Evolutionary conservation across 2,797 vertebrate genomes (phyloP).

Genomic region (Notamacropus eugenii): DNA sequence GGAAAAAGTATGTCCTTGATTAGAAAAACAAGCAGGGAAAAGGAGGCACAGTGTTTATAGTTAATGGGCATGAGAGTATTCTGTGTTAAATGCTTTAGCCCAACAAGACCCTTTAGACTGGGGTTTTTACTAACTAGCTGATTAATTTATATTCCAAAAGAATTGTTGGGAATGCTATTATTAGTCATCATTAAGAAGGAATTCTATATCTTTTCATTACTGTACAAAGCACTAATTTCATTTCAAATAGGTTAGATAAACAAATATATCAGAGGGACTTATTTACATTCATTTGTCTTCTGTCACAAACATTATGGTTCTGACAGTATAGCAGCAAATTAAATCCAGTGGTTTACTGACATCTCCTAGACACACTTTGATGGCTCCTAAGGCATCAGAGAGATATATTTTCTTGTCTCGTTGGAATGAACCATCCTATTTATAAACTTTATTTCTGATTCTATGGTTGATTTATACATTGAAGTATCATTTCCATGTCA

Average conservation of each 20-base stretch:
- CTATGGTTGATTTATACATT: conserved; percentile 37
- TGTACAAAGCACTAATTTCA: conserved; percentile 65
- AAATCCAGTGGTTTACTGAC: conserved; percentile 67
- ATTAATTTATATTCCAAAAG: conserved; percentile 77
- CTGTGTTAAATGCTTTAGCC: conserved; percentile 66
- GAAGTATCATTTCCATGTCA: conserved; percentile 29
- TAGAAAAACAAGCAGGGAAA: conserved; percentile 83
- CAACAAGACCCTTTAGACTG: conserved; percentile 56
- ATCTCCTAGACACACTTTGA: conserved; percentile 44
- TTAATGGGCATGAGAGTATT: conserved; percentile 65
- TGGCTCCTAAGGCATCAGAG: conserved; percentile 23
- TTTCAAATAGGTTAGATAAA: conserved; percentile 71
- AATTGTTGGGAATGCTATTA: conserved; percentile 75
- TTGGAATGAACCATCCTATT: not conserved
- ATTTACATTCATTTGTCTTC: conserved; percentile 72
- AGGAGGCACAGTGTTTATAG: conserved; percentile 52
- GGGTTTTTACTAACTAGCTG: conserved; percentile 72
- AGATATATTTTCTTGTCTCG: conserved; percentile 28
- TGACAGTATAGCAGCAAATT: conserved; percentile 65
- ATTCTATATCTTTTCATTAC: conserved; percentile 62
- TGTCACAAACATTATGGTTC: conserved; percentile 68
- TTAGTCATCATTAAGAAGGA: conserved; percentile 68
- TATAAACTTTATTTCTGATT: conserved; percentile 41
- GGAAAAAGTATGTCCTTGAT: conserved; percentile 84
- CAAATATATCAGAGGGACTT: conserved; percentile 58